Evolutionary conservation across 2,888 invertebrate species (phyloP), one percentile per base, ranked within the genome.

Genomic region (Apodemia mormo): DNA sequence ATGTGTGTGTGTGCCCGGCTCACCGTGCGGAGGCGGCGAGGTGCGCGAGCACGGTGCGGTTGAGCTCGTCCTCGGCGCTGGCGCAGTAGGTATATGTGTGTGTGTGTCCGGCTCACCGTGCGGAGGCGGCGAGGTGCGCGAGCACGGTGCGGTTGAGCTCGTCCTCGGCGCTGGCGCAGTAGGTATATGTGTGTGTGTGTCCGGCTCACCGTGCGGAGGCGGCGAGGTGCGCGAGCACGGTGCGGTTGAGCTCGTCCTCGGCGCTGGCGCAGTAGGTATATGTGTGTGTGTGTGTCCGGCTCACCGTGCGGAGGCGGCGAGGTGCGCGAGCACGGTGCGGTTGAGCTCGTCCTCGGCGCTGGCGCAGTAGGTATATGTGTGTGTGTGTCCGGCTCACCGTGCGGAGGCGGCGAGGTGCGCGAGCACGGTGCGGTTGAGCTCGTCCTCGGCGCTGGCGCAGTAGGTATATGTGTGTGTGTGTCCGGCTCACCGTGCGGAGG

Each of bases 321-420:
- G 81, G 5, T 93, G 84, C 54, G 93, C 94, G 66, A 91, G 83
- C 67, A 97, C 88, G 14, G 96, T 96, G 76, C 95, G 95, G 87
- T 96, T 97, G 56, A 97, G 90, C 85, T 97, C 97, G 81, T 96
- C 96, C 84, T 97, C 97, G 67, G 96, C 97, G 76, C 95, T 92
- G 8, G 94, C 95, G 81, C 96, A 96, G 85, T 96, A 97, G 81
- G 95, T n/a, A n/a, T n/a, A n/a, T n/a, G 43, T 3, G 43, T 43
- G 43, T 10, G 43, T 43, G 43, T 10, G 43, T 43, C 3, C 4
- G 10, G 1, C 43, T 43, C 43, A 43, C 43, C 43, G 43, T 82
- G 76, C 22, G 72, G 67, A 22, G 22, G 22, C 22, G 68, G 73
- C 70, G 29, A 89, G 81, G 5, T 93, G 84, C 54, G 93, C 94